A percentile compares a stretch with the other conserved stretches of the same genome.
Evolutionary conservation across 2,797 vertebrate genomes (phyloP).

Genomic region (Manis javanica): DNA sequence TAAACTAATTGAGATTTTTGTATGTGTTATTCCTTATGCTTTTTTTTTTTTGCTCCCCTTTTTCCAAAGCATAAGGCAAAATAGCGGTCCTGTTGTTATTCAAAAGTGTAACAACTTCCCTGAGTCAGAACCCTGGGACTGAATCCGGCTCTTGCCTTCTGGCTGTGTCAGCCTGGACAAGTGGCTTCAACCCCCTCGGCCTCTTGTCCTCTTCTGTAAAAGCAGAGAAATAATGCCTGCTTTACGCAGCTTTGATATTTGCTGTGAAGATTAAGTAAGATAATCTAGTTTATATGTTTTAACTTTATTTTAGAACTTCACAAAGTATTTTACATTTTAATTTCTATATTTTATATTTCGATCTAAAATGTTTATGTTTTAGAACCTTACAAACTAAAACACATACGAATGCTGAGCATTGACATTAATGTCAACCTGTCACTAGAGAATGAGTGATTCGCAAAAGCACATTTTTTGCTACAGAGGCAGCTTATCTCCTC

Average conservation of each 20-base stretch:
- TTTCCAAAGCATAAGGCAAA: not conserved
- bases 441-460: not conserved
- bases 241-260: not conserved
- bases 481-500: not conserved
- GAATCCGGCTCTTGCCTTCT: not conserved
- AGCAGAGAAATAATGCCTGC: not conserved
- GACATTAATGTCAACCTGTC: not conserved
- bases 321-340: too few species aligned
- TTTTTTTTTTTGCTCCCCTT: not conserved
- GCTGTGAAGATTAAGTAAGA: not conserved
- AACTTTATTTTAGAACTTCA: too few species aligned
- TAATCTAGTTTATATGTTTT: not conserved
- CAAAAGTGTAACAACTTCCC: not conserved
- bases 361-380: not conserved
- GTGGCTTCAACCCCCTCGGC: not conserved
- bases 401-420: not conserved
- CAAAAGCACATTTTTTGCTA: not conserved
- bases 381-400: not conserved
- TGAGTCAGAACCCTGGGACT: not conserved
- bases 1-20: not conserved
- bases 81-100: not conserved
- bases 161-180: not conserved
- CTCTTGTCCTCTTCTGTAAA: not conserved
- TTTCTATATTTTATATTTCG: too few species aligned
- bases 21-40: not conserved